Evolutionary conservation across 1,140 invertebrate genomes (phyloP), one percentile per base, ranked within the genome.

Genomic region (Drosophila parvula): DNA sequence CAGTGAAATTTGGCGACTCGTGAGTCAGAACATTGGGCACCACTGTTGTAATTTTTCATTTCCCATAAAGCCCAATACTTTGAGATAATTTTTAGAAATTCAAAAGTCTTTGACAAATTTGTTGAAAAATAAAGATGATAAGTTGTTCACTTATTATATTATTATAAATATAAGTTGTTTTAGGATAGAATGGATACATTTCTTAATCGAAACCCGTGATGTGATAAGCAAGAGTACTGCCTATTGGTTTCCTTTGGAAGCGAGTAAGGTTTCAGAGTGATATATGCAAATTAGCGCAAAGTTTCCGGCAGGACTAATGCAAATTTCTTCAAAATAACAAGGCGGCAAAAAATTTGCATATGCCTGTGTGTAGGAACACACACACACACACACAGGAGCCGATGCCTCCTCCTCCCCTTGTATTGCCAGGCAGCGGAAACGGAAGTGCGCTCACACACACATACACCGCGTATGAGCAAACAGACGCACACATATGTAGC

Each of bases 311-410:
- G 56, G 57, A 78, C 63, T 62, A 70, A 84, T 85, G 74, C 76
- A 82, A 82, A 88, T 88, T 82, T 86, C 76, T 75, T 73, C 63
- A 79, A 85, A 81, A 82, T 82, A 82, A 67, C 63, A 50, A 61
- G 43, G 22, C 43, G 44, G 40, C 59, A 58, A 63, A 81, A 64
- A 64, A 71, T 74, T 65, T 55, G 47, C 50, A 74, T 61, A 36
- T 18, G 28, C 47, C 44, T 45, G 11, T 40, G 30, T 47, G 34
- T 58, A 16, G 16, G 10, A 28, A 30, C 10, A 45, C 30, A 22
- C 32, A 59, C 59, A 12, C 30, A n/a, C n/a, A n/a, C n/a, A n/a
- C n/a, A n/a, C n/a, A n/a, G n/a, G n/a, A n/a, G 16, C 32, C 30
- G 44, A 32, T 60, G 44, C 59, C 22, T 16, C 22, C 14, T 16